phyloP scores from a whole-genome alignment of 2,797 vertebrate genomes.

The Muscicapa comitata region DNA sequence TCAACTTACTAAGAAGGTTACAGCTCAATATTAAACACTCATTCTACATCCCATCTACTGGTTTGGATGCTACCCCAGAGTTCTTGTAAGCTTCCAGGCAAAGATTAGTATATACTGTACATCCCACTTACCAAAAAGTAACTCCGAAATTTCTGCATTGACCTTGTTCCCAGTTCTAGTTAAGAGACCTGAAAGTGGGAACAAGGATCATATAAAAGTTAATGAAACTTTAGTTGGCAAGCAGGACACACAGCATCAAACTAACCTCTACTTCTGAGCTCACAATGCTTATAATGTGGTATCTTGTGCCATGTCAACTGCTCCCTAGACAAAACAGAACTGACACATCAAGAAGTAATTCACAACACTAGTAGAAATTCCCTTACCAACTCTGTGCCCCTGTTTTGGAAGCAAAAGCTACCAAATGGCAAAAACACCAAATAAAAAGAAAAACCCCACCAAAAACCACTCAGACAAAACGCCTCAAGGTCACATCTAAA shows the following conservation, averaged over 20 bases:
- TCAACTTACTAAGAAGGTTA: not conserved
- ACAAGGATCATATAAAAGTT: conserved; percentile 67
- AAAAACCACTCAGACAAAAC: not conserved
- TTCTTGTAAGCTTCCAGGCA: conserved; percentile 53
- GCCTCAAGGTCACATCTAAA: not conserved
- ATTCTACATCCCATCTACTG: not conserved
- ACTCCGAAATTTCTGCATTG: conserved; percentile 64
- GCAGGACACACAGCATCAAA: conserved; percentile 60
- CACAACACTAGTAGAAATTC: not conserved
- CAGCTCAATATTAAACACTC: not conserved
- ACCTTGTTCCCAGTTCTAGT: conserved; percentile 69
- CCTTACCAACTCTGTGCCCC: not conserved
- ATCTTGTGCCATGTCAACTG: conserved; percentile 5
- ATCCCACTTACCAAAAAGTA: conserved; percentile 66
- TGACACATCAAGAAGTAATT: conserved; percentile 1
- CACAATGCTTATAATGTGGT: conserved; percentile 1
- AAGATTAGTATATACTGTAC: conserved; percentile 63
- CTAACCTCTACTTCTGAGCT: conserved; percentile 59
- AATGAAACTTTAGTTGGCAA: conserved; percentile 58
- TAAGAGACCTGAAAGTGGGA: conserved; percentile 67
- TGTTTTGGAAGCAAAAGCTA: conserved; percentile 1
- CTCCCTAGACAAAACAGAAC: not conserved
- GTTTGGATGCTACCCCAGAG: conserved; percentile 9
- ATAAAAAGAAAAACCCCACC: not conserved
- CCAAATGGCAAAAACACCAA: not conserved